Base-by-base conservation (phyloP, 2,888 invertebrate species). In the Dynastes hyllus region DNA sequence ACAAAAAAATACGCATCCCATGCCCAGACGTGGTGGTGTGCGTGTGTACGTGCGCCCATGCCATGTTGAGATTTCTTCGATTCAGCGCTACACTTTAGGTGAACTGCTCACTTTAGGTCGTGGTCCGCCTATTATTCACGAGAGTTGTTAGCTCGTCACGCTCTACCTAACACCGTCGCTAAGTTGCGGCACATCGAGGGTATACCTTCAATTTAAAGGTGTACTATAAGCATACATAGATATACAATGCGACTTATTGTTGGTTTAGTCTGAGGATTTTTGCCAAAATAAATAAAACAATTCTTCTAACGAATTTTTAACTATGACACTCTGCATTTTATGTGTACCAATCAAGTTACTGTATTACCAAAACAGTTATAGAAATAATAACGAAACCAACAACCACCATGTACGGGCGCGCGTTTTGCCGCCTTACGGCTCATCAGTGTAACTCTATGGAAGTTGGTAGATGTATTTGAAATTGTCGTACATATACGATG, bases 61-160 rank as follows among this genome's bases (percentile, higher is more conserved):
- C 84, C 85, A 85, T 82, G 82, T 83, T 83, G 80, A 85, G 84
- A 84, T 85, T 85, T 82, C 83, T 82, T 80, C 78, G 84, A 83
- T 85, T 81, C 80, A 81, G 78, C 83, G 78, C 80, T 81, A 75
- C 78, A 80, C 80, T 81, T 80, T 81, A 82, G 79, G 81, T 66
- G 81, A 83, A 84, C 81, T 82, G 83, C 85, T 84, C 78, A 84
- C 83, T 84, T 84, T 85, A 85, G 85, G 85, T 85, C 83, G 84
- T 86, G 86, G 84, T 80, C 80, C 81, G 81, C 81, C 80, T 82
- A 80, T 84, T 86, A 84, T 84, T 86, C 85, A 84, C 82, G 81
- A 82, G 82, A 77, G 84, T 81, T 85, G 85, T 85, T 79, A 84
- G 82, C 79, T 84, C 84, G 84, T 85, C 83, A 83, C 80, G 69